These are phyloP conservation scores for Sphyrna mokarran DNA, from an alignment of 2,113 vertebrate species.

Conservation along the genomic window DNA sequence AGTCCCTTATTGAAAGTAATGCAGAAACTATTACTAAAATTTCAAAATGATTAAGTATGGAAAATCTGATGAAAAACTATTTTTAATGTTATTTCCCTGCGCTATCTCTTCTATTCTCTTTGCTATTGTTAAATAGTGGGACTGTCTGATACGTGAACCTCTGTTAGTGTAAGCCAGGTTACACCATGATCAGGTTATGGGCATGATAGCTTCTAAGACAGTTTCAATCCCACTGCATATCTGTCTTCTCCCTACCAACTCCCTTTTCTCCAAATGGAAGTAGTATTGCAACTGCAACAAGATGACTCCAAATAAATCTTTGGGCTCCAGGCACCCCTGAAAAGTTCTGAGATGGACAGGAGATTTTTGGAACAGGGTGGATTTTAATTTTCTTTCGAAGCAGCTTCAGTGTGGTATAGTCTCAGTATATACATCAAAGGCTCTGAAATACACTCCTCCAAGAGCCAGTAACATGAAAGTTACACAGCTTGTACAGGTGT, in stretches of 20 bases:
- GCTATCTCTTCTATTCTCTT: background rate
- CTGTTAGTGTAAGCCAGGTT: background rate
- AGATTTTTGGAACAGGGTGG: background rate
- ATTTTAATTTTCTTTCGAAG: background rate
- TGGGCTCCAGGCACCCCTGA: background rate
- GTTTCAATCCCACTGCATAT: background rate
- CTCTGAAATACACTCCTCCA: background rate
- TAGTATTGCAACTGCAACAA: background rate
- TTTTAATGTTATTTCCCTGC: background rate
- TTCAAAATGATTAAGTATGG: background rate
- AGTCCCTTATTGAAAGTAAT: background rate
- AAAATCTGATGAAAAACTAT: background rate
- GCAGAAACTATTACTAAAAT: background rate
- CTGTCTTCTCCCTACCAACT: background rate
- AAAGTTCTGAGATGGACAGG: too few species aligned
- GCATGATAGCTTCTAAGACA: background rate
- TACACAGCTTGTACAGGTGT: background rate
- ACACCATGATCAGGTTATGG: background rate
- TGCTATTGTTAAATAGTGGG: background rate
- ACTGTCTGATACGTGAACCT: too few species aligned
- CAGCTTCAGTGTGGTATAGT: background rate
- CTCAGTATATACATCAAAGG: background rate
- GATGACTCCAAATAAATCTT: background rate
- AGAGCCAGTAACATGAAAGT: background rate
- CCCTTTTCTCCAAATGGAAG: background rate